A percentile compares a stretch with the other conserved stretches of the same genome.
Conservation (phyloP, 2,113 vertebrate genomes). For the Phaetusa simplex region DNA sequence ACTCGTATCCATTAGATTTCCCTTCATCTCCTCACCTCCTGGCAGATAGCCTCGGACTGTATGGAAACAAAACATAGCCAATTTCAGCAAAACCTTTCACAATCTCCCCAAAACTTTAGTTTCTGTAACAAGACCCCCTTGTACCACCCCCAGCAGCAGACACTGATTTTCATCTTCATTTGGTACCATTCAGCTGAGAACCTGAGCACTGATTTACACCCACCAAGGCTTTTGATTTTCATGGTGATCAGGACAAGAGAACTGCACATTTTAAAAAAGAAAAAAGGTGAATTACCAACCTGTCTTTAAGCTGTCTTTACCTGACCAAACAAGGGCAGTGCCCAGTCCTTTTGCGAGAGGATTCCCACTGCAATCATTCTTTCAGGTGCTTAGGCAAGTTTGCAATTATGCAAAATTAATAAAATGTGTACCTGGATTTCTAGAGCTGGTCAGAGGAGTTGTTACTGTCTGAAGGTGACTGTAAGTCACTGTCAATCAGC, state of each 20-base stretch:
- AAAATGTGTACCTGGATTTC: not conserved
- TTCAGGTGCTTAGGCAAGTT: not conserved
- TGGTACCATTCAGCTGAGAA: not conserved
- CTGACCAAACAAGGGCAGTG: not conserved
- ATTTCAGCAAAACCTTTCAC: not conserved
- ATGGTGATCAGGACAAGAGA: not conserved
- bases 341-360: not conserved
- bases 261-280: not conserved
- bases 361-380: constrained; percentile 16
- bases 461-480: not conserved
- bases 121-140: not conserved
- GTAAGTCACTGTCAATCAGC: not conserved
- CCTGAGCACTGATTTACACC: not conserved
- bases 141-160: not conserved
- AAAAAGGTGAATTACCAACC: not conserved
- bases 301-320: not conserved
- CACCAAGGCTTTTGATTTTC: not conserved
- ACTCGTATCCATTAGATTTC: constrained; percentile 88
- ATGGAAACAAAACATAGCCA: not conserved
- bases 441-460: not conserved
- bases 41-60: constrained; percentile 94
- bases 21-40: constrained; percentile 86
- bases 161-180: not conserved
- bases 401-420: constrained; percentile 10
- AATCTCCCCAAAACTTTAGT: not conserved